Percentiles rank a stretch among this genome's conserved stretches.
These are phyloP conservation scores for Egretta garzetta DNA, from an alignment of 2,113 vertebrate genomes.

Conservation along the genomic window DNA sequence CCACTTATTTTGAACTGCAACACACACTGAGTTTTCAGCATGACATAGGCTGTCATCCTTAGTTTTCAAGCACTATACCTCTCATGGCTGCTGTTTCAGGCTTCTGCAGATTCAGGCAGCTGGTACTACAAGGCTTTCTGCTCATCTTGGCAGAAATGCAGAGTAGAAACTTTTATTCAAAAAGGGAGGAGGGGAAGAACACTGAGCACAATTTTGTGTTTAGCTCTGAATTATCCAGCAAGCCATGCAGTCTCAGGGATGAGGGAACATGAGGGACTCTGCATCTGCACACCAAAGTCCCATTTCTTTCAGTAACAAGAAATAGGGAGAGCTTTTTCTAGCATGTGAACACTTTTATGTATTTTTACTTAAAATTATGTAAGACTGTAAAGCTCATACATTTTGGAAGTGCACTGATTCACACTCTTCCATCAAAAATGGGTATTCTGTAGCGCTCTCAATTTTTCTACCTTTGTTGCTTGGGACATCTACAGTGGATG, in stretches of 20 bases:
- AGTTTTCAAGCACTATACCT: not conserved
- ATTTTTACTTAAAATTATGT: not conserved
- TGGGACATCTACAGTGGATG: no score
- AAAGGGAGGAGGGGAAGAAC: not conserved
- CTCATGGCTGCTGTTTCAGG: not conserved
- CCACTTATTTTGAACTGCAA: not conserved
- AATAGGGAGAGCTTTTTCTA: not conserved
- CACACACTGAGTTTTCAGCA: not conserved
- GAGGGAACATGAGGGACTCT: not conserved
- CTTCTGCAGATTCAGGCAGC: not conserved
- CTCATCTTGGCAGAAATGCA: not conserved
- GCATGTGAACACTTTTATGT: accelerated
- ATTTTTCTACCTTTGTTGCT: not conserved
- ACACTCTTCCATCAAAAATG: not conserved
- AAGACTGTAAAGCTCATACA: not conserved
- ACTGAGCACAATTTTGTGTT: not conserved
- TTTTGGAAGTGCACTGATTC: not conserved
- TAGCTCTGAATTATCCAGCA: not conserved
- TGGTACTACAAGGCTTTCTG: not conserved
- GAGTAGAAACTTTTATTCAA: not conserved
- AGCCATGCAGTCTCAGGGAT: not conserved
- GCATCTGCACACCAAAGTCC: not conserved
- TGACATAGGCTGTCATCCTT: not conserved
- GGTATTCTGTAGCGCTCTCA: not conserved
- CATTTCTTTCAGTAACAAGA: not conserved